phyloP scores from a whole-genome alignment of 2,888 invertebrate species.

The Lasius platythorax region DNA sequence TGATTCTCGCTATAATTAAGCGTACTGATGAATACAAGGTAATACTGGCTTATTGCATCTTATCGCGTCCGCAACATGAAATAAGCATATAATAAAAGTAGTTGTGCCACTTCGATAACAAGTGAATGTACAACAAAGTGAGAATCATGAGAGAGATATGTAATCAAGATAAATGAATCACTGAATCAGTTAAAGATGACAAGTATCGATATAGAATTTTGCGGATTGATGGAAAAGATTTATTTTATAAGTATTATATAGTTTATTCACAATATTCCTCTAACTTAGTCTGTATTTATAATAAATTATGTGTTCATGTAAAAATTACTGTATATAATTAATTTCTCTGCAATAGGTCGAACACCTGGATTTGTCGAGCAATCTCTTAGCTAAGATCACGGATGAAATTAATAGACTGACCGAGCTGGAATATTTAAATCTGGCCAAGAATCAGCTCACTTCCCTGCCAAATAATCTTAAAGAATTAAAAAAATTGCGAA shows the following conservation, averaged over 20 bases:
- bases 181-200: neutral
- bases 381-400: slow-evolving; percentile 88
- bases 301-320: neutral
- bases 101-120: slow-evolving; percentile 6
- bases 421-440: slow-evolving; percentile 87
- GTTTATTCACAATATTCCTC: neutral
- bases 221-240: neutral
- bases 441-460: slow-evolving; percentile 88
- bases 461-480: slow-evolving; percentile 87
- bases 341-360: slow-evolving; percentile 87
- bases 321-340: neutral
- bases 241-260: neutral
- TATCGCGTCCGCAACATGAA: neutral
- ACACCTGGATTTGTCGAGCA: slow-evolving; percentile 89
- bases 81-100: neutral
- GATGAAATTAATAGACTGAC: slow-evolving; percentile 74
- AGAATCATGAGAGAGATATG: slow-evolving; percentile 15
- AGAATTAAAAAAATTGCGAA: slow-evolving; percentile 88
- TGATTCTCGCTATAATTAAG: neutral
- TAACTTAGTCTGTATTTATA: neutral
- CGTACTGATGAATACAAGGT: neutral
- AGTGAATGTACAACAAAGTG: neutral
- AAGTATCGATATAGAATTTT: neutral
- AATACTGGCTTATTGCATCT: neutral
- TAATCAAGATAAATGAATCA: slow-evolving; percentile 10